Evolutionary conservation across 1,140 invertebrate genomes (phyloP), one percentile per base, ranked within the genome.

Genomic region (Drosophila novamexicana): DNA sequence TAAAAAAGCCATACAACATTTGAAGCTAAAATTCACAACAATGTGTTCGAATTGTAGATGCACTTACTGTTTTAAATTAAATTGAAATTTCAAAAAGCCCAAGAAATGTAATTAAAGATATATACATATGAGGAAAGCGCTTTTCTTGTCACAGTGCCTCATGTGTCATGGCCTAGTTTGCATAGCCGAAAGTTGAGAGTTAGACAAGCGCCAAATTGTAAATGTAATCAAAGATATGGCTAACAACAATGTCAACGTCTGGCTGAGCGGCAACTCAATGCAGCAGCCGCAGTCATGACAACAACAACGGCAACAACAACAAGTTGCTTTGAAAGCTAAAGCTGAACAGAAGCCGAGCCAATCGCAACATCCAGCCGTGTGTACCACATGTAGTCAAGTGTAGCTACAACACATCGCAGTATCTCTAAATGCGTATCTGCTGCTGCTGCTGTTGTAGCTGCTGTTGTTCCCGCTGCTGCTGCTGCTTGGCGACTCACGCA

Each of bases 351-450:
- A 58, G 62, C 45, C 36, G 29, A 32, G 39, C 29, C 45, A 75
- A 65, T 50, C 50, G 40, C 47, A 72, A 62, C 52, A 81, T 64
- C 72, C 49, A 63, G 72, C 45, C 77, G 64, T 37, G 42, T 80
- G 66, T 61, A 54, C 61, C 67, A 22, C 68, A 61, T 85, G 81
- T 85, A 68, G 72, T 70, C 81, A 58, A 69, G 66, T 84, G 81
- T 84, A 86, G 81, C 81, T 61, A 85, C 77, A 85, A 85, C 81
- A 85, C 81, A 75, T 76, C 58, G 71, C 79, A 57, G 72, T 86
- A 86, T 86, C 82, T 85, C 59, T 47, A 50, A 66, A 67, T 52
- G 78, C 62, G 71, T 85, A 85, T 85, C 82, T 79, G 57, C 65
- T 68, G 66, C 62, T 64, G 61, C 50, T 62, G 79, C 45, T 57